Evolutionary conservation across 2,888 invertebrate genomes (phyloP), one percentile per base, ranked within the genome.

Genomic region (Athalia rosae): DNA sequence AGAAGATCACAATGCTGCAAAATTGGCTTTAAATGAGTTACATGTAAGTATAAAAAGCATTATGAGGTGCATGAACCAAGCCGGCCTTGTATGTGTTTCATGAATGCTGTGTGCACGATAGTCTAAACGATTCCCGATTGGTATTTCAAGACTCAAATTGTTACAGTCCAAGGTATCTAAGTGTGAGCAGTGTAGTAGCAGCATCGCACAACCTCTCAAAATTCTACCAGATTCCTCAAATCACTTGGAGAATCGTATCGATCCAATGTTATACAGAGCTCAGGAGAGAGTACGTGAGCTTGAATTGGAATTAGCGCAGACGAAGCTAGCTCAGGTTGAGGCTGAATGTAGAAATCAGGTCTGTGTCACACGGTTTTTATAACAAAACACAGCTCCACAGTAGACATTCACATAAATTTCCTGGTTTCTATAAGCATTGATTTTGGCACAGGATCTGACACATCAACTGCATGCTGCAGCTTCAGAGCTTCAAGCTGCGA

Each of bases 321-420:
- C 99, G 0, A 99, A 99, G 90, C 91, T 99, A 82, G 98, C 98
- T 0, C 95, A 99, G 82, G 99, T 99, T 4, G 98, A 99, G 91
- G 97, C 98, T 0, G 97, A 99, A 91, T 99, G 99, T 91, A 94
- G 95, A 87, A 98, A 97, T 90, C 98, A 98, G 93, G 96, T 94
- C 83, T 78, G 83, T 79, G 41, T 61, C n/a, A 45, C 41, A 15
- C 56, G 15, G n/a, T 58, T 13, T 7, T 56, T 58, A 7, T 41
- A 7, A 8, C 4, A 4, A 28, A 53, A 69, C 56, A 71, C 45
- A 5, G 3, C 67, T 58, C 53, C 41, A 66, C 11, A 8, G n/a
- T n/a, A 43, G 13, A 59, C 15, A 11, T 50, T 28, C 28, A 11
- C 13, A 15, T 62, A 8, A 63, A 28, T n/a, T n/a, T 0, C 59